These are phyloP conservation scores for Aix galericulata DNA, from an alignment of 2,113 vertebrate species.

Conservation along the genomic window DNA sequence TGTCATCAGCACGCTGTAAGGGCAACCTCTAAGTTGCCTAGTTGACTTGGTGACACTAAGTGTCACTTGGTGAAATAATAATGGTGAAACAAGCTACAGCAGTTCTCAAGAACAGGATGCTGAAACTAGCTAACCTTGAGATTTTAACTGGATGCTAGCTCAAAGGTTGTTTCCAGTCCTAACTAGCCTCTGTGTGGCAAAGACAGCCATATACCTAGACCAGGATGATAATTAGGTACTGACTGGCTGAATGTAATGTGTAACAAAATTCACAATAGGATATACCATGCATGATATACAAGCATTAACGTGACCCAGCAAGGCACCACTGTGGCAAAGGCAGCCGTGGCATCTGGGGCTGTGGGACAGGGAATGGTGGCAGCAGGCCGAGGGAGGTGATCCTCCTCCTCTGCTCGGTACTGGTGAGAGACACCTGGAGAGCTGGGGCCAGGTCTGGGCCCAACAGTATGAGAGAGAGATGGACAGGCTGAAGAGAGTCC, in stretches of 20 bases:
- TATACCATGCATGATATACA: accelerated
- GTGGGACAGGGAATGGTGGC: accelerated
- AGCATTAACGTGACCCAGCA: neutral
- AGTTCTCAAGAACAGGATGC: neutral
- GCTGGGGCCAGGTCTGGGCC: neutral
- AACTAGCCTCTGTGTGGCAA: neutral
- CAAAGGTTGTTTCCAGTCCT: neutral
- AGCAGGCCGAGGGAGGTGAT: neutral
- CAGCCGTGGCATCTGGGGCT: neutral
- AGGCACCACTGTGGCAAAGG: neutral
- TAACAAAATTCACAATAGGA: neutral
- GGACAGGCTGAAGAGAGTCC: neutral
- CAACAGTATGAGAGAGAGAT: neutral
- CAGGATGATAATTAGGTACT: neutral
- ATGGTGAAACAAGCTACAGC: neutral
- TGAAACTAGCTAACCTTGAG: neutral
- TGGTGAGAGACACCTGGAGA: neutral
- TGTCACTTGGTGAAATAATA: neutral
- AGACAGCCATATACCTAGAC: neutral
- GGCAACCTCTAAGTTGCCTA: neutral
- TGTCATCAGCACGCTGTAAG: neutral
- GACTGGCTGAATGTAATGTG: accelerated
- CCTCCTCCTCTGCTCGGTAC: neutral
- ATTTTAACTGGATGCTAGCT: neutral
- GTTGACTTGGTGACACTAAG: neutral